Evolutionary conservation across 2,888 invertebrate species (phyloP).

Genomic region (Platerodrilus igneus): DNA sequence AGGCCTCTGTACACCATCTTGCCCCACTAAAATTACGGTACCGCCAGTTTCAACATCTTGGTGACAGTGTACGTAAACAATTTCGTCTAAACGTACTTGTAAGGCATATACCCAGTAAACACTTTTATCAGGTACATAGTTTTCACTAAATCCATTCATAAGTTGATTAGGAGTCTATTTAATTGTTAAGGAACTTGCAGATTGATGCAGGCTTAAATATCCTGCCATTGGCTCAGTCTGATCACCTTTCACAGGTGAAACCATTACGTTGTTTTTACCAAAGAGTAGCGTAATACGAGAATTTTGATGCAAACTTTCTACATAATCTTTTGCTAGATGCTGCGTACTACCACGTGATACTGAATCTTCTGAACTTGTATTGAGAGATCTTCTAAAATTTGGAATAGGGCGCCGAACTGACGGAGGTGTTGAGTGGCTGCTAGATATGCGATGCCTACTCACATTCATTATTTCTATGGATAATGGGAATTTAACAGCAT

Average conservation of each 20-base stretch:
- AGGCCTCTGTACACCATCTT: constrained; percentile 89
- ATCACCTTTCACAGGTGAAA: constrained; percentile 73
- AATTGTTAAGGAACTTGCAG: constrained; percentile 71
- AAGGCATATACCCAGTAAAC: constrained; percentile 89
- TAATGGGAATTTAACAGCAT: too few relatives aligned
- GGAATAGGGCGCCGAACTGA: constrained; percentile 68
- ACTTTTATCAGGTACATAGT: constrained; percentile 67
- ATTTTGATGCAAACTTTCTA: constrained; percentile 92
- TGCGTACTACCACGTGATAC: constrained; percentile 46
- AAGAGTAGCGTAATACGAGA: constrained; percentile 82
- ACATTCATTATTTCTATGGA: too few relatives aligned
- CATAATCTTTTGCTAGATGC: constrained; percentile 77
- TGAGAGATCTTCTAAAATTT: constrained; percentile 66
- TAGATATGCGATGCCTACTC: constrained; percentile 84
- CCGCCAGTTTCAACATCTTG: constrained; percentile 78
- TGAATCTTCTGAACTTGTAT: constrained; percentile 73
- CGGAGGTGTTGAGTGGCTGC: constrained; percentile 72
- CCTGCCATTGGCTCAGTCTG: constrained; percentile 81
- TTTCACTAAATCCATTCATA: constrained; percentile 78
- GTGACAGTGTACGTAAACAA: constrained; percentile 94
- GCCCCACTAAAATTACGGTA: constrained; percentile 84
- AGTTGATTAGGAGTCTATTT: constrained; percentile 97
- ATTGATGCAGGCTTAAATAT: constrained; percentile 88
- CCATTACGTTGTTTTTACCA: constrained; percentile 88
- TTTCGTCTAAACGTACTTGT: constrained; percentile 83